Evolutionary conservation across 2,888 invertebrate genomes (phyloP).

Genomic region (Endomychus coccineus): DNA sequence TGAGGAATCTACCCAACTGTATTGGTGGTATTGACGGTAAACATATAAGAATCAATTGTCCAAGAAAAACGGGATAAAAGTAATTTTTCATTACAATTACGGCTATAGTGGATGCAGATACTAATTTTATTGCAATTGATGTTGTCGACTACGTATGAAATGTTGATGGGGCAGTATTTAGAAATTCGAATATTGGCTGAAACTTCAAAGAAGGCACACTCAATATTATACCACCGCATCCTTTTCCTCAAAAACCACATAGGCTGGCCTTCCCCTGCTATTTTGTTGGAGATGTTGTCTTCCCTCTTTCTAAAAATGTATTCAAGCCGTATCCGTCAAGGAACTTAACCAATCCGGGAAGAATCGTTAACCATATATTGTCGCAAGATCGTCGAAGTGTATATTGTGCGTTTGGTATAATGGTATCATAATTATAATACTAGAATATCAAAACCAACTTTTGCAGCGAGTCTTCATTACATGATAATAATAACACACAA

Average conservation of each 20-base stretch:
- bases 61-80: background rate
- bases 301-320: background rate
- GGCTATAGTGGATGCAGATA: slow-evolving; percentile 1
- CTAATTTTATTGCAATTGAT: background rate
- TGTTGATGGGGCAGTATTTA: background rate
- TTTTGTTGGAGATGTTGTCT: background rate
- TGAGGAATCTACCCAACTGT: slow-evolving; percentile 1
- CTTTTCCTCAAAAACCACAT: background rate
- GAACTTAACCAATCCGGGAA: no score
- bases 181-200: background rate
- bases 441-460: no score
- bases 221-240: background rate
- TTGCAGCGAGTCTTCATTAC: no score
- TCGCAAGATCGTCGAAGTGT: no score
- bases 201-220: background rate
- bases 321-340: slow-evolving; percentile 1
- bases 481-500: no score
- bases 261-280: slow-evolving; percentile 1
- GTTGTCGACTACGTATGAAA: background rate
- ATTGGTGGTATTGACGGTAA: slow-evolving; percentile 1
- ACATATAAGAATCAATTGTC: background rate
- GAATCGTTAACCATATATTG: no score
- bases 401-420: no score
- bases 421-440: no score
- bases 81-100: background rate